Evolutionary conservation across 1,140 invertebrate species (phyloP), one percentile per base, ranked within the genome.

Genomic region (Saxidomus purpurata): DNA sequence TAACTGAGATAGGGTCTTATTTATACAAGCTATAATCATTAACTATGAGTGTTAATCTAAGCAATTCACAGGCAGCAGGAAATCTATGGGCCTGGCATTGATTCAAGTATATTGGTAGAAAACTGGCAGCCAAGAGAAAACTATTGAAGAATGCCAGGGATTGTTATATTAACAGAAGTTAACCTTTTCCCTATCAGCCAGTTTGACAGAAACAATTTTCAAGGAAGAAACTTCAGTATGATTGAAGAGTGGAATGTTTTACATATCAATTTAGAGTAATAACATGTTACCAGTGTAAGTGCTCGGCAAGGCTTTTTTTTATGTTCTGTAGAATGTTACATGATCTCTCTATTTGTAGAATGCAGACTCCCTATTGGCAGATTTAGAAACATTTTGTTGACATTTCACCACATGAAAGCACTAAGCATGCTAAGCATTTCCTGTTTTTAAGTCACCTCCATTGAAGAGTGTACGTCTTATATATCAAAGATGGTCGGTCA

Each of bases 171-270:
- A 79, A 79, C 76, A 79, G 34, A 55, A 55, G 76, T 79, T 79
- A 79, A 79, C 76, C 76, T 79, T 79, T 79, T 79, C 22, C 49
- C 47, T 79, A 79, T 79, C 76, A 52, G 43, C 47, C 2, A 25
- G 76, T 79, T 79, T 79, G 76, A 79, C 76, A 79, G 76, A 79
- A 79, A 55, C 47, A 52, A 79, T 79, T 79, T 79, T 79, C 47
- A 55, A 22, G 76, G n/a, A 55, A n/a, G 17, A 13, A 52, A 36
- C 34, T 25, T 25, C n/a, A 19, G 19, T 77, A 77, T 77, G 76
- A 79, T 49, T 55, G 76, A 79, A 79, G 76, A 79, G 34, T 31
- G 28, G 34, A 22, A 22, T 55, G 47, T 15, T 79, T 79, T 52
- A 79, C 49, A 55, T 36, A 52, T 79, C 76, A 79, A 79, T 79